A percentile compares a stretch with the other conserved stretches of the same genome.
phyloP scores from a whole-genome alignment of 2,888 invertebrate species.

The Archips xylosteana region DNA sequence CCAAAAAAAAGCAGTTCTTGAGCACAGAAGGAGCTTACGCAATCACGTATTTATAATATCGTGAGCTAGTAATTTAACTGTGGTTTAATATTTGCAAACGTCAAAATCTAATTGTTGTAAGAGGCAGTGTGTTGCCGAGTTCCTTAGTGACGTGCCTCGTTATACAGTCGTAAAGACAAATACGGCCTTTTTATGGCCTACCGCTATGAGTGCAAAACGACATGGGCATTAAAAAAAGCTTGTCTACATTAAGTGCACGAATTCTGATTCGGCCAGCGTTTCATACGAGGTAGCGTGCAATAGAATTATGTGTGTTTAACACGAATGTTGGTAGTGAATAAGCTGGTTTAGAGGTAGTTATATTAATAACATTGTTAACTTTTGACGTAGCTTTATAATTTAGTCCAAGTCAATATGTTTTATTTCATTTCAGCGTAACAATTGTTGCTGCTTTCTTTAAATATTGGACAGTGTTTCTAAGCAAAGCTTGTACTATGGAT shows the following conservation, averaged over 20 bases:
- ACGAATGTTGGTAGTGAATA: slow-evolving; percentile 1
- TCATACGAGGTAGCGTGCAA: slow-evolving; percentile 25
- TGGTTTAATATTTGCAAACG: neutral
- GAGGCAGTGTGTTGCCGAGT: neutral
- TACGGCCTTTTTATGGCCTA: slow-evolving; percentile 18
- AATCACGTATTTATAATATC: too few species aligned
- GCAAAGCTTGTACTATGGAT: too few species aligned
- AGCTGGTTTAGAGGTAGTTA: neutral
- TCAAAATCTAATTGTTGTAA: slow-evolving; percentile 2
- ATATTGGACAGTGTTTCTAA: too few species aligned
- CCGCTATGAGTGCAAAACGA: slow-evolving; percentile 12
- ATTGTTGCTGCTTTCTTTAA: too few species aligned
- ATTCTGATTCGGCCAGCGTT: slow-evolving; percentile 12
- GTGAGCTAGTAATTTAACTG: neutral
- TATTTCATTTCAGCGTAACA: too few species aligned
- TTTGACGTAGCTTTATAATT: neutral
- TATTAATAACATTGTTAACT: neutral
- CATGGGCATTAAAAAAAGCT: slow-evolving; percentile 21
- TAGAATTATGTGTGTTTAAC: slow-evolving; percentile 12
- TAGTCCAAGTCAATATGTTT: neutral
- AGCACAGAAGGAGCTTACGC: too few species aligned
- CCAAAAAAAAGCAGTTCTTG: too few species aligned
- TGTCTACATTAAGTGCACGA: slow-evolving; percentile 25
- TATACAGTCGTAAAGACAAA: neutral
- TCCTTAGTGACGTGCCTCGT: slow-evolving; percentile 7